Evolutionary conservation across 2,888 invertebrate genomes (phyloP).

Genomic region (Charanyca ferruginea): DNA sequence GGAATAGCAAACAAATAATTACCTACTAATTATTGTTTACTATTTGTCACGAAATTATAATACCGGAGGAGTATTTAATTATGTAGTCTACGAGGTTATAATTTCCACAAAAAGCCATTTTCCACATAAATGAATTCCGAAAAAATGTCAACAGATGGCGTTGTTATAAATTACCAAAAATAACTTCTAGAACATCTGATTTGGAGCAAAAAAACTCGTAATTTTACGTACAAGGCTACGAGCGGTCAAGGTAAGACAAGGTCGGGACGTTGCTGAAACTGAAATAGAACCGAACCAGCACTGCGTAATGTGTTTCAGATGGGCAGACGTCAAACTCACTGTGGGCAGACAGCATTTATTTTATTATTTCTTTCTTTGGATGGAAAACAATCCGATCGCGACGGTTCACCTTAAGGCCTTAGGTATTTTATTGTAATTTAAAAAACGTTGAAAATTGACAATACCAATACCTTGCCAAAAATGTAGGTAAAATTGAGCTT

Average conservation of each 20-base stretch:
- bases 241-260: constrained; percentile 80
- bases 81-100: neutral
- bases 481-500: too few relatives aligned
- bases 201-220: constrained; percentile 57
- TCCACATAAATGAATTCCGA: neutral
- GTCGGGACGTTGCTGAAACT: constrained; percentile 62
- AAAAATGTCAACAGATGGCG: constrained; percentile 66
- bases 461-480: too few relatives aligned
- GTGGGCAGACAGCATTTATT: neutral
- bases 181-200: constrained; percentile 72
- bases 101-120: neutral
- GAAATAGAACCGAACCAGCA: constrained; percentile 60
- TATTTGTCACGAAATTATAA: neutral
- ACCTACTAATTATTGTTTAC: neutral
- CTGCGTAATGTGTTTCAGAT: constrained; percentile 42
- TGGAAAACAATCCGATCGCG: too few relatives aligned
- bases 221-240: constrained; percentile 66
- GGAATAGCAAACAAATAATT: neutral
- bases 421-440: too few relatives aligned
- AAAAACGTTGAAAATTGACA: too few relatives aligned
- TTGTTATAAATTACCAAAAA: constrained; percentile 35
- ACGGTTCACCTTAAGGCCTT: too few relatives aligned
- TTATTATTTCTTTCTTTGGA: too few relatives aligned
- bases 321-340: constrained; percentile 12
- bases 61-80: neutral